Base-by-base conservation (phyloP, 2,113 vertebrate genomes). In the Micromys minutus region DNA sequence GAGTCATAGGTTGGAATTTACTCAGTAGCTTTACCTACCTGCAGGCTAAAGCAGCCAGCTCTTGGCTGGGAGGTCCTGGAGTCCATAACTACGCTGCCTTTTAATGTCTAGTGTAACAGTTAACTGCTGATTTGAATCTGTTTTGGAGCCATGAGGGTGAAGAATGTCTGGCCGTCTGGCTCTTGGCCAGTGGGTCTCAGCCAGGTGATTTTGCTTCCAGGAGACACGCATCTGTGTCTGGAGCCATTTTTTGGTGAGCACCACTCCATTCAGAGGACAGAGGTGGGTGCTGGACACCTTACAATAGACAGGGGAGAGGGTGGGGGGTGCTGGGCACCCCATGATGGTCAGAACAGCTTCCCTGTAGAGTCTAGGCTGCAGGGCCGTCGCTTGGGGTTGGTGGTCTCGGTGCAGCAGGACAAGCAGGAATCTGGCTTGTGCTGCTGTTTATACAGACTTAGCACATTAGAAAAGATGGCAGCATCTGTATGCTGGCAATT, bases 101-200 rank as follows among this genome's bases (percentile, higher is more conserved):
- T 92, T 85, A 13, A 39, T 93, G 89, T 93, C 55, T 83, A 61
- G 52, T 72, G 42, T 92, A 72, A 85, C 87, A 86, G n/a, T 90
- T 90, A 74, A 87, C 72, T 34, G 65, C 39, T 77, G 81, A 94
- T 77, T 91, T 47, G n/a, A 42, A 83, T 63, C 88, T 94, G 13
- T 92, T 76, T 84, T 63, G 79, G 91, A 90, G 79, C 39, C 61
- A 90, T 87, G 36, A 15, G 39, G 69, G 89, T 72, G 59, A 76
- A 90, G 42, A 93, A 65, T 26, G 3, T 63, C 24, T 86, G 93
- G 59, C 19, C 71, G 1, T 47, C 24, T 86, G 93, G 80, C 11
- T 72, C 17, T 65, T 36, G 63, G 63, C 69, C 77, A 77, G 21
- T 36, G 6, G 4, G 76, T 94, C 39, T 92, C 91, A 93, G 11